These are phyloP conservation scores for Spheniscus mendiculus DNA, from an alignment of 2,113 vertebrate genomes.

Conservation along the genomic window DNA sequence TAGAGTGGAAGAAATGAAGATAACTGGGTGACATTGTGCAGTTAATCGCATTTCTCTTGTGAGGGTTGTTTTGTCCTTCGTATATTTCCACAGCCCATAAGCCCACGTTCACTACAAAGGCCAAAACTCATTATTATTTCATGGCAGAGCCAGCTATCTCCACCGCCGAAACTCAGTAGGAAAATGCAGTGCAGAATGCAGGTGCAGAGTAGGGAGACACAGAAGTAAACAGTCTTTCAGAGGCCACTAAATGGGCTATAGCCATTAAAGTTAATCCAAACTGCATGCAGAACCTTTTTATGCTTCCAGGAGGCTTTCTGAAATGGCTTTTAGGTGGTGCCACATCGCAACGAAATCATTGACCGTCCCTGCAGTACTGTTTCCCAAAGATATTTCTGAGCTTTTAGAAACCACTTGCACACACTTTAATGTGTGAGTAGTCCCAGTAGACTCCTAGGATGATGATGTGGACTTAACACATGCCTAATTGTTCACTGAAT, in stretches of 20 bases:
- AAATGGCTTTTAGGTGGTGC: neutral
- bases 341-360: neutral
- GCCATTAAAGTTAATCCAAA: neutral
- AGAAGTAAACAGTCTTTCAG: neutral
- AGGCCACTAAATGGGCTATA: neutral
- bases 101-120: neutral
- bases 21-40: neutral
- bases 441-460: neutral
- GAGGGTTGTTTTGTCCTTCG: neutral
- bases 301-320: neutral
- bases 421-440: neutral
- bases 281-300: accelerated
- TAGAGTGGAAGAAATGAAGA: neutral
- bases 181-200: neutral
- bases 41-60: neutral
- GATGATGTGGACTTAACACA: neutral
- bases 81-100: neutral
- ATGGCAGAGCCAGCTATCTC: neutral
- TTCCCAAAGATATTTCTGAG: neutral
- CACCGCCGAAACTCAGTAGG: neutral
- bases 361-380: accelerated
- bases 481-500: neutral
- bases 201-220: neutral
- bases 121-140: neutral
- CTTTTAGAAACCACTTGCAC: neutral